Evolutionary conservation across 2,888 invertebrate genomes (phyloP), one percentile per base, ranked within the genome.

Genomic region (Drosophila eohydei): DNA sequence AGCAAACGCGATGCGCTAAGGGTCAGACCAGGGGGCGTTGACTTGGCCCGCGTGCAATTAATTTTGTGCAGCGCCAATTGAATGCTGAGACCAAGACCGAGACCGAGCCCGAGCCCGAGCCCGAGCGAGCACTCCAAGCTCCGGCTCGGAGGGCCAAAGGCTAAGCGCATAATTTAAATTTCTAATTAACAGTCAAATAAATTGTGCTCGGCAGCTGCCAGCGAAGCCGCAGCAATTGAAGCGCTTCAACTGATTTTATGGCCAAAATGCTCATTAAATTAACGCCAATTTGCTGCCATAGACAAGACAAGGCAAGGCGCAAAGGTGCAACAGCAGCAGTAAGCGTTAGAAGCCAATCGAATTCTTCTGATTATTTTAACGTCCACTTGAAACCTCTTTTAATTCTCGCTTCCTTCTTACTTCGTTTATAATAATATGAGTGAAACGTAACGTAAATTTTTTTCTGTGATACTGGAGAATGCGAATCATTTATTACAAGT

Each of bases 171-270:
- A 88, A 83, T 88, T 86, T 86, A 86, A 81, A 88, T 77, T 88
- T 86, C 72, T 83, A 86, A 88, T 86, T 88, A 88, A 88, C 81
- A 88, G 89, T 86, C 81, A 78, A 88, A 88, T 86, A 86, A 86
- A 88, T 86, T 86, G 71, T 77, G 72, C 76, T 56, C 52, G 56
- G 56, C 77, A 73, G 73, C 80, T 74, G 81, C 65, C 81, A 78
- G 61, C 51, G 72, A 56, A 59, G 67, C 64, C 70, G 71, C 69
- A 68, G 86, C 83, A 74, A 88, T 85, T 76, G 78, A 82, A 78
- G 75, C 61, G 48, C 58, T 67, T 69, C 72, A 85, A 78, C 69
- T 68, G 83, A 88, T 83, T 88, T 78, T 83, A 86, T 86, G 78
- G 78, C 80, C 71, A 69, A 88, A 83, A 72, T 74, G 74, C 75